Evolutionary conservation across 2,888 invertebrate genomes (phyloP).

Genomic region (Habroteleia sp.): DNA sequence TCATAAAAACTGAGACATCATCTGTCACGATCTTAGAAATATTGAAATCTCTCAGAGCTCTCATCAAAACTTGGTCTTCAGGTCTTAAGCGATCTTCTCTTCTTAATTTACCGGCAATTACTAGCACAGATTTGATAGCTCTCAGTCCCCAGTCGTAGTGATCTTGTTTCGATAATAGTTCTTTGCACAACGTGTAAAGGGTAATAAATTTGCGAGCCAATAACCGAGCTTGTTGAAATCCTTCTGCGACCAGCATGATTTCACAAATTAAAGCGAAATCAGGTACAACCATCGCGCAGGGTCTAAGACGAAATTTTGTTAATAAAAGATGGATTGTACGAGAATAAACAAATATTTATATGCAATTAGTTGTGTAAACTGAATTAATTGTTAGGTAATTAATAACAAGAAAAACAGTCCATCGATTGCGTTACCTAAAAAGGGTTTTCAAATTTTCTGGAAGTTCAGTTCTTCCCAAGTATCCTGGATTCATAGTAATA

Average conservation of each 20-base stretch:
- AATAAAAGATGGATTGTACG: no score
- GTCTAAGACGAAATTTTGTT: no score
- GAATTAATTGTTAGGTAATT: no score
- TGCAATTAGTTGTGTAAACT: no score
- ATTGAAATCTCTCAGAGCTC: conserved; percentile 97
- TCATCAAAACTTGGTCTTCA: conserved; percentile 98
- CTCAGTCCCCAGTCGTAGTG: conserved; percentile 99
- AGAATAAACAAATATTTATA: no score
- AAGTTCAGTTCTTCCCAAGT: conserved; percentile 94
- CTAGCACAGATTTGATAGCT: conserved; percentile 97
- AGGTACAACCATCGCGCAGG: conserved; percentile 99
- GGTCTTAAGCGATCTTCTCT: conserved; percentile 96
- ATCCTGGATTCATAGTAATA: conserved; percentile 99
- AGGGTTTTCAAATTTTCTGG: conserved; percentile 89
- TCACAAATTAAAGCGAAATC: conserved; percentile 98
- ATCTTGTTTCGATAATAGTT: conserved; percentile 96
- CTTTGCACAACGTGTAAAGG: conserved; percentile 95
- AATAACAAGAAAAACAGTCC: no score
- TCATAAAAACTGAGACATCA: conserved; percentile 98
- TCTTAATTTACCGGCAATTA: conserved; percentile 98
- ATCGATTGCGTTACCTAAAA: no score
- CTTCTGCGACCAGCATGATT: conserved; percentile 99
- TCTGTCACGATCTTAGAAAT: conserved; percentile 98
- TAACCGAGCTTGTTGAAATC: conserved; percentile 96
- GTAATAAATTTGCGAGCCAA: conserved; percentile 97